Evolutionary conservation across 2,113 vertebrate genomes (phyloP), one percentile per base, ranked within the genome.

Genomic region (Hemicordylus capensis): DNA sequence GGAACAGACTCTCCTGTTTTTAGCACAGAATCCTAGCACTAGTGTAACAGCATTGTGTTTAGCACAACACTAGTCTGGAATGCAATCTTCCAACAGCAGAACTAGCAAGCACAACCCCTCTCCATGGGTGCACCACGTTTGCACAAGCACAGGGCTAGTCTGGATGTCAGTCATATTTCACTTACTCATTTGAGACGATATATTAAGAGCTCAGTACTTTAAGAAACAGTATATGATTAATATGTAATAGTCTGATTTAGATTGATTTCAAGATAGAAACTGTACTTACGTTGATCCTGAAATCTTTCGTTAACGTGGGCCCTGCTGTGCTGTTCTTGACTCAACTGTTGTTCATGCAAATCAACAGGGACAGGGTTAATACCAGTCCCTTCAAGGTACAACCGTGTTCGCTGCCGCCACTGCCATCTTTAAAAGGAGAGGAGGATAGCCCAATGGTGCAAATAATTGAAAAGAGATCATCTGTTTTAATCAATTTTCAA

Each of bases 281-380:
- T 72, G 17, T 69, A 96, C 96, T 70, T 95, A 97, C 97, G 94
- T 95, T 96, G 95, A 91, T 96, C 95, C 64, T 87, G 93, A 61
- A 93, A 84, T 91, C 96, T 95, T 92, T 93, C 95, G 84, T 95
- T 96, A 86, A 98, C 97, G 88, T 98, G 98, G 72, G 98, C 98
- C 85, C 96, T 97, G 89, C 91, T 98, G 90, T 99, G 98, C 85
- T 99, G 98, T 93, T 97, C 97, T 92, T 98, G 95, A 92, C 98
- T 99, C 72, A 99, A 95, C 92, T 99, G 99, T 93, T 98, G 97
- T 72, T 99, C 99, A 4, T 99, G 99, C 63, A 99, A 96, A 92
- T 99, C 98, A 92, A 99, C 98, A 0, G 98, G 98, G 6, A 93
- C 88, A 19, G 98, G 97, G 20, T 99, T 99, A 89, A 99, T 98